Evolutionary conservation across 2,113 vertebrate species (phyloP).

Genomic region (Halichoerus grypus): DNA sequence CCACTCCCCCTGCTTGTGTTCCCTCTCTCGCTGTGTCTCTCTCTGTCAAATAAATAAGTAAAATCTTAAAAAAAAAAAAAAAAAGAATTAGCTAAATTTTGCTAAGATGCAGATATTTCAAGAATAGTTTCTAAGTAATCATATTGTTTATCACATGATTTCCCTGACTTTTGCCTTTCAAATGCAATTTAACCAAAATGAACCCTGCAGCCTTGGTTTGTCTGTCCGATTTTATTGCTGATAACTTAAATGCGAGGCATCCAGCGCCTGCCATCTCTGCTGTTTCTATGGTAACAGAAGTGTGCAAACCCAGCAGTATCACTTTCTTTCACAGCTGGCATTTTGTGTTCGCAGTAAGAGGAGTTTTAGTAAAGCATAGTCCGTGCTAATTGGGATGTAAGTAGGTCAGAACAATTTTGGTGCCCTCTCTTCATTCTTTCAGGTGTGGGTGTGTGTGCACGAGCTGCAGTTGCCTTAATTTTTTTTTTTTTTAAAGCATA

Average conservation of each 20-base stretch:
- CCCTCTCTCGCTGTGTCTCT: no score
- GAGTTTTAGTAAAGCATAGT: constrained; percentile 74
- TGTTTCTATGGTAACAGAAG: constrained; percentile 88
- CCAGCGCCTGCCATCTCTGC: constrained; percentile 80
- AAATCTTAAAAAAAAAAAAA: no score
- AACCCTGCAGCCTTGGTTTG: constrained; percentile 79
- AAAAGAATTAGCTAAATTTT: constrained; percentile 62
- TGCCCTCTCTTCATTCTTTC: constrained; percentile 43
- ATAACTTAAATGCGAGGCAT: constrained; percentile 82
- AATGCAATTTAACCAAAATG: constrained; percentile 69
- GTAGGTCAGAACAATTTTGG: constrained; percentile 74
- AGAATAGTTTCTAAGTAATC: constrained; percentile 21
- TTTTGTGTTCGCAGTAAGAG: constrained; percentile 81
- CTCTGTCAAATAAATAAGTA: no score
- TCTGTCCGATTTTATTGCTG: constrained; percentile 82
- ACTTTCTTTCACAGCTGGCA: constrained; percentile 84
- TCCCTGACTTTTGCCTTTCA: constrained; percentile 69
- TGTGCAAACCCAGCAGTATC: constrained; percentile 80
- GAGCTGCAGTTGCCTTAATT: not conserved
- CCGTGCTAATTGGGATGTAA: constrained; percentile 79
- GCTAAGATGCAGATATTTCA: constrained; percentile 42
- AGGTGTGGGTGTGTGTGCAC: not conserved
- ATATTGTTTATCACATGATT: constrained; percentile 34
- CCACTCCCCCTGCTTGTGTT: no score
- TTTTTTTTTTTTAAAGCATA: not conserved